A percentile compares a stretch with the other conserved stretches of the same genome.
Conservation (phyloP, 2,113 vertebrate species). For the Pygoscelis adeliae region DNA sequence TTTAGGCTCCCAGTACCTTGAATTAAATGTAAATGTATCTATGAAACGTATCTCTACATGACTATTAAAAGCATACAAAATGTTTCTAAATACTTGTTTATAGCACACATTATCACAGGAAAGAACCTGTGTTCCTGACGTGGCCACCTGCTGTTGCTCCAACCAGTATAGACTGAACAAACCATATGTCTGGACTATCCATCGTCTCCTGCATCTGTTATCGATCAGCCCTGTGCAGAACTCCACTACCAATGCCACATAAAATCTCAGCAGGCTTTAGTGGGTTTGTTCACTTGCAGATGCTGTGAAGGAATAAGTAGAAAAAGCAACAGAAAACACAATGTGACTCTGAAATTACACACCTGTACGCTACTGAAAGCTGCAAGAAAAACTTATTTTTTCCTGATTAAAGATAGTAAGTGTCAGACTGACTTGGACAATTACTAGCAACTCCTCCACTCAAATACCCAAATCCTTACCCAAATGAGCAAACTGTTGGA, state of each 20-base stretch:
- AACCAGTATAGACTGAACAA: neutral
- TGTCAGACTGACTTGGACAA: neutral
- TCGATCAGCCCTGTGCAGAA: neutral
- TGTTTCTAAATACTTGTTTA: neutral
- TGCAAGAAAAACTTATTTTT: neutral
- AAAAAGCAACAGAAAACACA: neutral
- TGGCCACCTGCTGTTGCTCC: neutral
- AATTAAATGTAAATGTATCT: neutral
- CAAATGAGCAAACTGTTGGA: neutral
- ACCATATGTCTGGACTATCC: rapidly evolving
- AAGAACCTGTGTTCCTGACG: neutral
- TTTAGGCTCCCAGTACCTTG: neutral
- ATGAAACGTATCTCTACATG: neutral
- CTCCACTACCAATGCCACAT: rapidly evolving
- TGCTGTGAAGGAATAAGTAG: neutral
- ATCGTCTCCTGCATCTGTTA: neutral
- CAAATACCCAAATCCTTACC: neutral
- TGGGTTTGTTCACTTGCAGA: neutral
- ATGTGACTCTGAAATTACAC: neutral
- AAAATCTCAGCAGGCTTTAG: neutral
- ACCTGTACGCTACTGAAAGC: neutral
- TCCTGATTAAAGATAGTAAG: neutral
- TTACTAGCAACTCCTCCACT: neutral
- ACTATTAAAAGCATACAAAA: neutral
- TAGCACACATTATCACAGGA: neutral